Evolutionary conservation across 2,888 invertebrate genomes (phyloP).

Genomic region (Hipparchia semele): DNA sequence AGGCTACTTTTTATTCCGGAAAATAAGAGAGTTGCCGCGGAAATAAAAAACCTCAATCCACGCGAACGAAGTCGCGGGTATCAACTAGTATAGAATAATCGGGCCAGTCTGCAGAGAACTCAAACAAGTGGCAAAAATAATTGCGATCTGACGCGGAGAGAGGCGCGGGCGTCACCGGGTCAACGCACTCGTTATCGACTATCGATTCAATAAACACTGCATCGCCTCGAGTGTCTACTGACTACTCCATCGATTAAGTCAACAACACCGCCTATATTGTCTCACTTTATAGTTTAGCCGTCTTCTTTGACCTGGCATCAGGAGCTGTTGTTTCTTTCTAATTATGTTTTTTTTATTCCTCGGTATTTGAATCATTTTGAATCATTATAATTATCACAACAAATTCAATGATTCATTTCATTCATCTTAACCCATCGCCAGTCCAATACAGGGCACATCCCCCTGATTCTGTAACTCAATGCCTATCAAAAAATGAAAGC

Average conservation of each 20-base stretch:
- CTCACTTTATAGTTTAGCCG: background rate
- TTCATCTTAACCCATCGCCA: no score
- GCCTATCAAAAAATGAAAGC: no score
- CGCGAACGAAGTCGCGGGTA: no score
- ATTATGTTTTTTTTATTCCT: background rate
- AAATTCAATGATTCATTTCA: no score
- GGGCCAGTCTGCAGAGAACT: no score
- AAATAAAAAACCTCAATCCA: no score
- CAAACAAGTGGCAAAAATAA: slow-evolving; percentile 16
- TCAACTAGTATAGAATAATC: no score
- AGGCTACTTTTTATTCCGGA: no score
- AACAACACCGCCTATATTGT: slow-evolving; percentile 23
- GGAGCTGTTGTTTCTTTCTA: background rate
- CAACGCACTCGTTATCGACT: slow-evolving; percentile 40
- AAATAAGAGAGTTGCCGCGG: no score
- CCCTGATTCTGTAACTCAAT: no score
- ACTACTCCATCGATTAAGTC: slow-evolving; percentile 32
- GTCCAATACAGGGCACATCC: no score
- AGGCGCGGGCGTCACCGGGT: slow-evolving; percentile 43
- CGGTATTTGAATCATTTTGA: no score
- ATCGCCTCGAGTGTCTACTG: slow-evolving; percentile 33
- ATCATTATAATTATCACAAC: background rate
- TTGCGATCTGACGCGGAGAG: slow-evolving; percentile 51
- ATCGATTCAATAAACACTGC: slow-evolving; percentile 40
- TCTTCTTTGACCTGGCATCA: slow-evolving; percentile 7